These are phyloP conservation scores for Craniophora ligustri DNA, from an alignment of 2,888 invertebrate genomes.

Conservation along the genomic window DNA sequence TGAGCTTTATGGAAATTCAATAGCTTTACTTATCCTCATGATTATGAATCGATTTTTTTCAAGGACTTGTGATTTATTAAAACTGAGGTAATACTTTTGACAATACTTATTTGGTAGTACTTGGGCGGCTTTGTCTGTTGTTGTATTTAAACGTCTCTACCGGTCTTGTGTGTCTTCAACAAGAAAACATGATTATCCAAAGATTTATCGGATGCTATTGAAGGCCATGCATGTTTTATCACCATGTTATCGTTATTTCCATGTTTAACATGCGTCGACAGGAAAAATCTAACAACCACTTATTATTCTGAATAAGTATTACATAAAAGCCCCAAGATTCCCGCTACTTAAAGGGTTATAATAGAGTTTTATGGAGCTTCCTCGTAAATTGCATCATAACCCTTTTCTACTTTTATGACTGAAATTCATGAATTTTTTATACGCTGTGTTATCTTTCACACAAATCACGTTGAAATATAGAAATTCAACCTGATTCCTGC, in stretches of 20 bases:
- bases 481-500: neutral
- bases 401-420: constrained; percentile 26
- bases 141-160: too few species aligned
- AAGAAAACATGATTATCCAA: too few species aligned
- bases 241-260: neutral
- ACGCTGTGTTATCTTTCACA: neutral
- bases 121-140: too few species aligned
- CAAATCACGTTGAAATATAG: neutral
- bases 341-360: constrained; percentile 24
- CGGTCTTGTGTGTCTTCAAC: too few species aligned
- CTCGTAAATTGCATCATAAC: constrained; percentile 29
- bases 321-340: constrained; percentile 32
- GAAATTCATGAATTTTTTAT: constrained; percentile 7
- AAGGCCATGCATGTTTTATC: neutral
- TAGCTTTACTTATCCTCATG: too few species aligned
- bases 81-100: too few species aligned
- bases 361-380: constrained; percentile 18
- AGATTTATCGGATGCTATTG: too few species aligned
- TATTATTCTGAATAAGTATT: constrained; percentile 23
- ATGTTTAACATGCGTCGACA: neutral
- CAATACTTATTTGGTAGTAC: too few species aligned
- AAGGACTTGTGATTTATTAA: too few species aligned
- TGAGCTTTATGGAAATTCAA: too few species aligned
- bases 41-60: too few species aligned
- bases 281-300: constrained; percentile 4